Conservation (phyloP, 1,140 invertebrate genomes). For the Pemphigus obesinymphae region DNA sequence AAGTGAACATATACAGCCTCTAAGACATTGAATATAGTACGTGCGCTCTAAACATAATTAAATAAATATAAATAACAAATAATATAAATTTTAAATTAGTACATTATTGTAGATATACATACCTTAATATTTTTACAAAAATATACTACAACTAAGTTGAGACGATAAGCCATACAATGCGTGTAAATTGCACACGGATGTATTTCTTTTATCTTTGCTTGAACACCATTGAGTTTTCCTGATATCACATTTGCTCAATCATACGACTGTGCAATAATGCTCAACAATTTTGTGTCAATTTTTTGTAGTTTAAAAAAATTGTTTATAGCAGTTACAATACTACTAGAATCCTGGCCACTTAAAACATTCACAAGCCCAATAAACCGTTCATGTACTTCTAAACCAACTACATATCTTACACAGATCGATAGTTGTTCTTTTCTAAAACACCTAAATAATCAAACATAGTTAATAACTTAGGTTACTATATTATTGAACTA, state of each 20-base stretch:
- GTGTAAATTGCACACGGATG: not conserved
- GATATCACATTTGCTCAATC: too few species aligned
- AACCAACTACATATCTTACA: not conserved
- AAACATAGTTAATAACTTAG: not conserved
- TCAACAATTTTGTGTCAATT: not conserved
- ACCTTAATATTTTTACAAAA: too few species aligned
- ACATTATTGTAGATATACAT: too few species aligned
- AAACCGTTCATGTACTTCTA: not conserved
- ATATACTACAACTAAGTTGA: too few species aligned
- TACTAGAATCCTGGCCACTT: not conserved
- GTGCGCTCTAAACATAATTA: not conserved
- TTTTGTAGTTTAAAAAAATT: not conserved
- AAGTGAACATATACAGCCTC: not conserved
- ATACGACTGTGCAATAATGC: not conserved
- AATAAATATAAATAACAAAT: not conserved
- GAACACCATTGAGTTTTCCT: not conserved
- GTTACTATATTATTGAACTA: not conserved
- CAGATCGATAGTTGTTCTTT: not conserved
- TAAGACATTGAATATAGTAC: not conserved
- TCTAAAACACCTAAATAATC: not conserved
- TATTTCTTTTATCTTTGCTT: not conserved
- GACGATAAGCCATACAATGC: too few species aligned
- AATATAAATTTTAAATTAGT: too few species aligned
- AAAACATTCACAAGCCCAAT: not conserved
- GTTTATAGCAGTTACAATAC: too few species aligned